These are phyloP conservation scores for Phortica variegata DNA, from an alignment of 1,140 invertebrate species.

Conservation along the genomic window DNA sequence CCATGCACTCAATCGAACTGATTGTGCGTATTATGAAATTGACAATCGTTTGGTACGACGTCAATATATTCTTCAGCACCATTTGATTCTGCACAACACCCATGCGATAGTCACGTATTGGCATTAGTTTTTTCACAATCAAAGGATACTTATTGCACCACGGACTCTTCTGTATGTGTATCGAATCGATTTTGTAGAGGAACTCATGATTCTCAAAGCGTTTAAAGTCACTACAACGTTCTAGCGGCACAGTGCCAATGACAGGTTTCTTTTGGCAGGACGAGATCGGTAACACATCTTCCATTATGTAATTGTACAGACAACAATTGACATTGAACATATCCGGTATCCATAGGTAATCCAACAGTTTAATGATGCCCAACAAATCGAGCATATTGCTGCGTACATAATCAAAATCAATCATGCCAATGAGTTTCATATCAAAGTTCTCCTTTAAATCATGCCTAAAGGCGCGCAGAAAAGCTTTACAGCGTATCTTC, in stretches of 20 bases:
- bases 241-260: conserved; percentile 44
- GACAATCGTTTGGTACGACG: conserved; percentile 40
- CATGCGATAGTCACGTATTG: conserved; percentile 37
- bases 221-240: conserved; percentile 49
- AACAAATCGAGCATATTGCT: conserved; percentile 46
- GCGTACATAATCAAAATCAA: conserved; percentile 49
- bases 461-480: conserved; percentile 25
- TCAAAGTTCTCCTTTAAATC: conserved; percentile 16
- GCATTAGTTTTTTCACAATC: conserved; percentile 50
- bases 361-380: conserved; percentile 42
- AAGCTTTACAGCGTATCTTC: conserved; percentile 41
- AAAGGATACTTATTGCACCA: conserved; percentile 51
- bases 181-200: conserved; percentile 42
- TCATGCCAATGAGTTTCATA: conserved; percentile 39
- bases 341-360: conserved; percentile 50
- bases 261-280: conserved; percentile 40
- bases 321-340: conserved; percentile 37
- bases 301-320: conserved; percentile 43
- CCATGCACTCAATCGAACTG: conserved; percentile 47
- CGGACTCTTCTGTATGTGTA: conserved; percentile 51
- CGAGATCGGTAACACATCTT: conserved; percentile 43
- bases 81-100: conserved; percentile 30
- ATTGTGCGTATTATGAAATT: conserved; percentile 53
- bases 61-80: conserved; percentile 33
- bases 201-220: conserved; percentile 46